phyloP scores from a whole-genome alignment of 1,140 invertebrate species.

The Saxidomus purpurata region DNA sequence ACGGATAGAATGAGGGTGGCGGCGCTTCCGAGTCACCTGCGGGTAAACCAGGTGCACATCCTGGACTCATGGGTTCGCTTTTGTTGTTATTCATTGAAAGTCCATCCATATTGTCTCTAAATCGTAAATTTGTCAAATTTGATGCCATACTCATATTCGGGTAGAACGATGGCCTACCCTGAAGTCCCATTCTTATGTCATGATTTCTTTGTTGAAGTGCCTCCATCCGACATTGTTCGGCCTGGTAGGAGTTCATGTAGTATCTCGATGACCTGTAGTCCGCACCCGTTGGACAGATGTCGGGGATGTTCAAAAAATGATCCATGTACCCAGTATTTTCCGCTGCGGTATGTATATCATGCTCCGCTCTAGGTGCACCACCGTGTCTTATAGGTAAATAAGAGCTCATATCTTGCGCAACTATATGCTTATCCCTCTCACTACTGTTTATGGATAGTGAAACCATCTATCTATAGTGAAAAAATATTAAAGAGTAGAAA shows the following conservation, averaged over 20 bases:
- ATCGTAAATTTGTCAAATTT: slow-evolving; percentile 76
- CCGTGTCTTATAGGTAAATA: slow-evolving; percentile 76
- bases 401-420: slow-evolving; percentile 77
- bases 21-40: slow-evolving; percentile 69
- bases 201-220: slow-evolving; percentile 82
- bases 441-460: slow-evolving; percentile 74
- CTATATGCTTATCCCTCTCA: slow-evolving; percentile 68
- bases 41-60: slow-evolving; percentile 74
- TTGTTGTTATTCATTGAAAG: slow-evolving; percentile 72
- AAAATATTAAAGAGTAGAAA: slow-evolving; percentile 80
- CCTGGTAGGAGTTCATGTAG: slow-evolving; percentile 80
- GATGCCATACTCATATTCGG: slow-evolving; percentile 81
- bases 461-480: slow-evolving; percentile 78
- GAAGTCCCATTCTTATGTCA: slow-evolving; percentile 83
- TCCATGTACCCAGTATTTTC: slow-evolving; percentile 83
- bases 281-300: slow-evolving; percentile 82
- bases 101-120: slow-evolving; percentile 77
- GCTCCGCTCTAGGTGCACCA: slow-evolving; percentile 67
- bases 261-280: slow-evolving; percentile 82
- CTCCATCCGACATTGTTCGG: slow-evolving; percentile 84
- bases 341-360: slow-evolving; percentile 74
- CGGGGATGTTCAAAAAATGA: slow-evolving; percentile 85
- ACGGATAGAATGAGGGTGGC: slow-evolving; percentile 83
- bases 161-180: slow-evolving; percentile 80
- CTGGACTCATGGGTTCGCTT: slow-evolving; percentile 79